Conservation (phyloP, 2,113 vertebrate genomes). For the Melanocharis versteri region DNA sequence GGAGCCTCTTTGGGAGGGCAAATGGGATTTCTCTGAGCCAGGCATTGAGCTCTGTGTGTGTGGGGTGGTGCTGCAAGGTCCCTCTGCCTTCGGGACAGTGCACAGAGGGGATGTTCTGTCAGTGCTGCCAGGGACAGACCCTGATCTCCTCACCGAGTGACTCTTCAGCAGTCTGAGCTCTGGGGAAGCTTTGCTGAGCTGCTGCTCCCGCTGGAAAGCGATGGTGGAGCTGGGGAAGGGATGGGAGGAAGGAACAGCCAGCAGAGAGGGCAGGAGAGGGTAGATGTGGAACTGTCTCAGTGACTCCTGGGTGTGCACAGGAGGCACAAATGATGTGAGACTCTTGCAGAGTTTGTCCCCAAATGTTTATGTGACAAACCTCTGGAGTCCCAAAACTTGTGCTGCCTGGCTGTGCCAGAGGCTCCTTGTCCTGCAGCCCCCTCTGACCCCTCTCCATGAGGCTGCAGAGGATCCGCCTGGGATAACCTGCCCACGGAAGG, state of each 20-base stretch:
- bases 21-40: neutral
- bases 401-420: neutral
- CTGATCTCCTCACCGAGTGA: neutral
- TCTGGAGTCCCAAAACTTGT: fast-evolving
- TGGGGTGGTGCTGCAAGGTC: neutral
- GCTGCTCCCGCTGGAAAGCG: neutral
- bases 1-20: neutral
- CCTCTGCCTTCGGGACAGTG: fast-evolving
- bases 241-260: neutral
- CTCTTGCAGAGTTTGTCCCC: neutral
- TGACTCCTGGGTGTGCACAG: fast-evolving
- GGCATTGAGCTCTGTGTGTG: neutral
- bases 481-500: neutral
- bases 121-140: neutral
- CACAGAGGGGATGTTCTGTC: fast-evolving
- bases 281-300: neutral
- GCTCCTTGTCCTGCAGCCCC: neutral
- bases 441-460: fast-evolving
- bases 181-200: neutral
- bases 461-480: neutral
- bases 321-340: fast-evolving
- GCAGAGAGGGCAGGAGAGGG: neutral
- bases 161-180: neutral
- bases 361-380: neutral
- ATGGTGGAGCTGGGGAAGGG: neutral